These are phyloP conservation scores for Sitophilus oryzae DNA, from an alignment of 1,140 invertebrate species.

Conservation along the genomic window DNA sequence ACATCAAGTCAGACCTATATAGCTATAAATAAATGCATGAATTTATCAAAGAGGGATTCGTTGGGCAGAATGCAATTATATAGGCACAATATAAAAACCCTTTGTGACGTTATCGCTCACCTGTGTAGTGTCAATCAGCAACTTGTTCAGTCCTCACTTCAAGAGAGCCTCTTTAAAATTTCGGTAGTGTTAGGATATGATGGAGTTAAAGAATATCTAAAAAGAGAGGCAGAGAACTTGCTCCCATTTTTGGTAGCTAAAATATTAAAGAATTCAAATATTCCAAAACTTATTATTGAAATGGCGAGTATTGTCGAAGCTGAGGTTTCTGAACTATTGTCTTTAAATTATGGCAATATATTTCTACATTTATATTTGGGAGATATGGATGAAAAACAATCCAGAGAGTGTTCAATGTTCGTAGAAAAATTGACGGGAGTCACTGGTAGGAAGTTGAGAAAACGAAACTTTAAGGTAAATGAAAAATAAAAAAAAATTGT, in stretches of 20 bases:
- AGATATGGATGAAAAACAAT: constrained; percentile 47
- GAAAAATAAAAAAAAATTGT: no score
- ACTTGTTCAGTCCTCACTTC: constrained; percentile 44
- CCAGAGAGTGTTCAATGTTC: constrained; percentile 52
- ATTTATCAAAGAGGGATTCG: constrained; percentile 53
- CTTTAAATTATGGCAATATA: constrained; percentile 56
- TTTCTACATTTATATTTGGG: constrained; percentile 60
- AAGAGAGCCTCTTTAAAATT: constrained; percentile 47
- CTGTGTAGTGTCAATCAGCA: constrained; percentile 46
- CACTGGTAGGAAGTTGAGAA: constrained; percentile 49
- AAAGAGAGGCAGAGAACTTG: constrained; percentile 53
- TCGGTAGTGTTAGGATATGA: constrained; percentile 55
- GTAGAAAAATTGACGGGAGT: constrained; percentile 52
- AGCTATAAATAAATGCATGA: constrained; percentile 52
- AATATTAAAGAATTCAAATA: constrained; percentile 48
- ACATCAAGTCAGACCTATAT: constrained; percentile 56
- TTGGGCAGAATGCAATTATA: constrained; percentile 57
- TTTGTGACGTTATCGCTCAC: constrained; percentile 53
- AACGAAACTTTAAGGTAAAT: constrained; percentile 48
- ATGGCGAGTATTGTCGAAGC: constrained; percentile 53
- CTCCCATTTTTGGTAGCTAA: constrained; percentile 55
- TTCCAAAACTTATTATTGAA: constrained; percentile 53
- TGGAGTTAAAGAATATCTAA: constrained; percentile 53
- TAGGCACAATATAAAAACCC: constrained; percentile 60
- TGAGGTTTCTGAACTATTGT: constrained; percentile 53